phyloP scores from a whole-genome alignment of 2,888 invertebrate species.

The Eilema caniola region DNA sequence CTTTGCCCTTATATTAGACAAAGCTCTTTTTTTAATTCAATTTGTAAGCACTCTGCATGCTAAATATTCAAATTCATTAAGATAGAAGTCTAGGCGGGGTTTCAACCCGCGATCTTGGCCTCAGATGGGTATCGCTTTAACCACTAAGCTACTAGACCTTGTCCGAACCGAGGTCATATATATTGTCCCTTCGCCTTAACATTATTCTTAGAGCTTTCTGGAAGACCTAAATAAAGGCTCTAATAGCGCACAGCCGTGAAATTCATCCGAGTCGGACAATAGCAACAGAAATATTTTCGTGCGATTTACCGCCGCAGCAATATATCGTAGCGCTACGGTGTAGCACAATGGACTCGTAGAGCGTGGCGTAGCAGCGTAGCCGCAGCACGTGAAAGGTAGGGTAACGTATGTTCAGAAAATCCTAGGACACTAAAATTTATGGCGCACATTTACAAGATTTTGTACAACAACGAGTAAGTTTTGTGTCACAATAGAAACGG shows the following conservation, averaged over 20 bases:
- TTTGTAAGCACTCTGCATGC: too few relatives aligned
- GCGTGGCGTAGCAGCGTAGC: conserved; percentile 53
- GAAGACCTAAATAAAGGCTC: conserved; percentile 23
- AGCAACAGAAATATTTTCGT: conserved; percentile 57
- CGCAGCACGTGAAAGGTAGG: conserved; percentile 53
- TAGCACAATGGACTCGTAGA: conserved; percentile 65
- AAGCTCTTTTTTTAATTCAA: too few relatives aligned
- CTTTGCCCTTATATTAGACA: not conserved
- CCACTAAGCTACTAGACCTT: too few relatives aligned
- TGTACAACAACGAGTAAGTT: conserved; percentile 26
- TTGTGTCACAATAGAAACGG: conserved; percentile 26
- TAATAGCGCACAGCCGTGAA: conserved; percentile 31
- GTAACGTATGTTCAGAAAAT: conserved; percentile 46
- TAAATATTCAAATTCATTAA: too few relatives aligned
- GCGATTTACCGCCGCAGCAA: conserved; percentile 58
- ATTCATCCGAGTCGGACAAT: conserved; percentile 49
- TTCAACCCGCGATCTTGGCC: too few relatives aligned
- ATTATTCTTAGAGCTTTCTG: conserved; percentile 2
- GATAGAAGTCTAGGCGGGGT: too few relatives aligned
- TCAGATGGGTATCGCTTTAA: too few relatives aligned
- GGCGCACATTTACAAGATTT: conserved; percentile 37
- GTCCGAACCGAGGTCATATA: not conserved
- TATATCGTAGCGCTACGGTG: conserved; percentile 62
- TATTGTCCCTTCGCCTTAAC: not conserved
- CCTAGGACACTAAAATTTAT: conserved; percentile 48